Conservation (phyloP, 2,797 vertebrate genomes). For the Cygnus olor region DNA sequence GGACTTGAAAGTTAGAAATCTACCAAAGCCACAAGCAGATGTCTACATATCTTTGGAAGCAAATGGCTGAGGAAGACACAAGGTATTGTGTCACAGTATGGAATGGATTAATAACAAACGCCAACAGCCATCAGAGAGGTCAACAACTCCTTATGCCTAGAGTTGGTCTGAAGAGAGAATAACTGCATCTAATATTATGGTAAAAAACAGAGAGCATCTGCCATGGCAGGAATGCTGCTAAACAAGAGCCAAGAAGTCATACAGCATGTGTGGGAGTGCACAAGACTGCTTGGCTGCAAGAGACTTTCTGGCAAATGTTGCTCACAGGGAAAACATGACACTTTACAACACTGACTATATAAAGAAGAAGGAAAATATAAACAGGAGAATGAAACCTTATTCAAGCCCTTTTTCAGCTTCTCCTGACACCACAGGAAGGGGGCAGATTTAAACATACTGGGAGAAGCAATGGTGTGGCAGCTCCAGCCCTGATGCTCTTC, state of each 20-base stretch:
- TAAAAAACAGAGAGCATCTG: neutral
- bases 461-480: neutral
- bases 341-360: fast-evolving
- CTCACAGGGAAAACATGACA: neutral
- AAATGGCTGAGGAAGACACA: neutral
- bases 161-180: neutral
- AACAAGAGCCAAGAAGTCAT: neutral
- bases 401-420: neutral
- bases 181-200: neutral
- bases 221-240: neutral
- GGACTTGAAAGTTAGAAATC: neutral
- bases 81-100: neutral
- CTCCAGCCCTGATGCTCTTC: neutral
- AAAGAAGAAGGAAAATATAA: neutral
- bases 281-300: neutral
- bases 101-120: neutral
- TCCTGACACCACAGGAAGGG: neutral
- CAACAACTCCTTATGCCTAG: neutral
- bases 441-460: neutral
- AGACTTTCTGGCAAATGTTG: neutral
- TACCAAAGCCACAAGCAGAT: neutral
- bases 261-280: neutral
- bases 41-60: neutral
- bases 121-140: neutral
- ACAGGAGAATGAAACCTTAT: neutral